These are phyloP conservation scores for Myripristis murdjan DNA, from an alignment of 2,797 vertebrate genomes.

Conservation along the genomic window DNA sequence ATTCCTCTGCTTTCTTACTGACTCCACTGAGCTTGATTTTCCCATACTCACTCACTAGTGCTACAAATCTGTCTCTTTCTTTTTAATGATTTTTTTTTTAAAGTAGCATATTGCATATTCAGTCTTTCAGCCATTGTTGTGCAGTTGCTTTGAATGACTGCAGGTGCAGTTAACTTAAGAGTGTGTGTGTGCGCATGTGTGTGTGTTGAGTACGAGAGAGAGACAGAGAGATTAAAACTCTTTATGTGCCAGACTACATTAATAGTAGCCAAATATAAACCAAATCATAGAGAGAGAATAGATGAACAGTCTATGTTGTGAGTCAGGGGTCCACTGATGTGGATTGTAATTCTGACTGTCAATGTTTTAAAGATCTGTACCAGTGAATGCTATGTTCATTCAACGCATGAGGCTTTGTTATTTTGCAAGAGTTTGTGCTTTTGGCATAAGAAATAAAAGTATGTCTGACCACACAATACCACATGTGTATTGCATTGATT, in stretches of 20 bases:
- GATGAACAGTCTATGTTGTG: slow-evolving; percentile 43
- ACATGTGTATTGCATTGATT: slow-evolving; percentile 9
- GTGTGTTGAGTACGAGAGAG: slow-evolving; percentile 32
- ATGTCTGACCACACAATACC: slow-evolving; percentile 41
- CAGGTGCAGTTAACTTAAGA: not conserved
- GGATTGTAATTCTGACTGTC: slow-evolving; percentile 14
- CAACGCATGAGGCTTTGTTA: slow-evolving; percentile 74
- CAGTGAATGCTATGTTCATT: slow-evolving; percentile 63
- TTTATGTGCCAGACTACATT: slow-evolving; percentile 52
- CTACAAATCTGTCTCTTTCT: slow-evolving; percentile 44
- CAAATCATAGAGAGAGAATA: slow-evolving; percentile 42
- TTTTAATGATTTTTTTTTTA: slow-evolving; percentile 19
- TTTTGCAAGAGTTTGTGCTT: slow-evolving; percentile 79
- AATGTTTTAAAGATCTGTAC: slow-evolving; percentile 42
- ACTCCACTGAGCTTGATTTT: slow-evolving; percentile 55
- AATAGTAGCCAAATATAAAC: slow-evolving; percentile 49
- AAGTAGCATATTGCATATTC: not conserved
- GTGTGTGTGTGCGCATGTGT: not conserved
- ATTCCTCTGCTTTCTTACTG: slow-evolving; percentile 38
- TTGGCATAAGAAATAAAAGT: slow-evolving; percentile 80
- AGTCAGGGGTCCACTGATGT: slow-evolving; percentile 42
- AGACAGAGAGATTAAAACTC: slow-evolving; percentile 34
- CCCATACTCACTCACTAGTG: slow-evolving; percentile 46
- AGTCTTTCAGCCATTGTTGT: slow-evolving; percentile 14
- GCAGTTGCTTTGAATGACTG: slow-evolving; percentile 25